Evolutionary conservation across 2,888 invertebrate species (phyloP), one percentile per base, ranked within the genome.

Genomic region (Nesidiocoris tenuis): DNA sequence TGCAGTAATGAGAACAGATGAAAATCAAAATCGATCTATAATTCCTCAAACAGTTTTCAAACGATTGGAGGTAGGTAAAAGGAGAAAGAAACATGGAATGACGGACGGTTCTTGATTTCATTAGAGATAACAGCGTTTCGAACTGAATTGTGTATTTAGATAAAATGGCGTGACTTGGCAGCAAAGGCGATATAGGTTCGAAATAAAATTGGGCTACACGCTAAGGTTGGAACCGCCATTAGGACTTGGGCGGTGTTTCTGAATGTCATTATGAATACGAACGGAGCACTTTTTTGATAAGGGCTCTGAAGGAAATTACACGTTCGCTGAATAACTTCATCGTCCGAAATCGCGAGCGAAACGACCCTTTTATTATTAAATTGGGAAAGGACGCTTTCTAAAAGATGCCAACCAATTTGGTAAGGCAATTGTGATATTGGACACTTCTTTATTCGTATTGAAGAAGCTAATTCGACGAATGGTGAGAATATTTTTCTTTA

Each of bases 121-220:
- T 39, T 39, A 39, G 5, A 7, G 39, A 39, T 39, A 39, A 39
- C 39, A 39, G 39, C 39, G n/a, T 39, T 39, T 39, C 5, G 39
- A 39, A 12, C 39, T 39, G 65, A 65, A 65, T 65, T 24, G 65
- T 39, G 65, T 39, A 65, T 65, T 65, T 67, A 22, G 67, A 17
- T 65, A 56, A 67, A 67, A 55, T 67, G 56, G 67, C 67, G 67
- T 67, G 67, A 67, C 67, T 56, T 2, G 18, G 16, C 21, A 16
- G 2, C 54, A 25, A 24, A n/a, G 16, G 65, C 23, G 23, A 67
- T 39, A 21, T 3, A 2, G 61, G 68, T 68, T 70, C 21, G 57
- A 59, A 70, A 57, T 70, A 57, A 70, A 70, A 70, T 70, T 70
- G 70, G 70, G 57, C 21, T 57, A 70, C 70, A 70, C 70, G 70